These are phyloP conservation scores for Dioctria linearis DNA, from an alignment of 2,888 invertebrate species.

Conservation along the genomic window DNA sequence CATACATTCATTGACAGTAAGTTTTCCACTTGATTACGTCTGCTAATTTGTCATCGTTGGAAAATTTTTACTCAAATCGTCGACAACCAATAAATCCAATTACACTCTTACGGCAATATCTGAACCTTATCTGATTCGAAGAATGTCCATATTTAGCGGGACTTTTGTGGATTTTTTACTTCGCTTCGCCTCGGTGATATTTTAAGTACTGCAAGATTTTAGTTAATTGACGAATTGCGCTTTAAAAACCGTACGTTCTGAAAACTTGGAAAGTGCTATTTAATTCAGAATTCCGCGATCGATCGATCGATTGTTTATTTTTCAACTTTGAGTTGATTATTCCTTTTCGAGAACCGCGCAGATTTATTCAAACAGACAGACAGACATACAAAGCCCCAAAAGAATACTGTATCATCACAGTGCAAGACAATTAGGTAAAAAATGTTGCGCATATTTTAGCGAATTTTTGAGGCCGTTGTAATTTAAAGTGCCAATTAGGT, in stretches of 20 bases:
- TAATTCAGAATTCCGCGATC: not conserved
- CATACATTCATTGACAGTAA: not conserved
- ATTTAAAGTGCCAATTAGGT: not conserved
- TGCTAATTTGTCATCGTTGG: constrained; percentile 1
- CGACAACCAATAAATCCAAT: constrained; percentile 3
- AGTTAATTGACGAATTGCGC: not conserved
- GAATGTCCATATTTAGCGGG: not conserved
- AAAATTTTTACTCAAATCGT: not conserved
- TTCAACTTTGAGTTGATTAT: not conserved
- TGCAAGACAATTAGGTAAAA: not conserved
- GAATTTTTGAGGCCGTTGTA: not conserved
- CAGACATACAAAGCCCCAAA: not conserved
- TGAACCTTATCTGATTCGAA: not conserved
- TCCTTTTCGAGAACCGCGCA: not conserved
- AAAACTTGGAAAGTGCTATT: not conserved
- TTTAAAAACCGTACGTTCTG: not conserved
- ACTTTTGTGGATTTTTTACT: not conserved
- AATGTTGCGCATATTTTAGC: not conserved
- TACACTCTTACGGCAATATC: not conserved
- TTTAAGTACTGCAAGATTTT: not conserved
- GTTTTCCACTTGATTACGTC: constrained; percentile 4
- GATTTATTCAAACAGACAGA: too few relatives aligned
- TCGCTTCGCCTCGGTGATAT: too few relatives aligned
- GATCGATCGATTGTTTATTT: not conserved
- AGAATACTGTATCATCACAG: not conserved